phyloP scores from a whole-genome alignment of 2,113 vertebrate genomes.

The Prionailurus viverrinus region DNA sequence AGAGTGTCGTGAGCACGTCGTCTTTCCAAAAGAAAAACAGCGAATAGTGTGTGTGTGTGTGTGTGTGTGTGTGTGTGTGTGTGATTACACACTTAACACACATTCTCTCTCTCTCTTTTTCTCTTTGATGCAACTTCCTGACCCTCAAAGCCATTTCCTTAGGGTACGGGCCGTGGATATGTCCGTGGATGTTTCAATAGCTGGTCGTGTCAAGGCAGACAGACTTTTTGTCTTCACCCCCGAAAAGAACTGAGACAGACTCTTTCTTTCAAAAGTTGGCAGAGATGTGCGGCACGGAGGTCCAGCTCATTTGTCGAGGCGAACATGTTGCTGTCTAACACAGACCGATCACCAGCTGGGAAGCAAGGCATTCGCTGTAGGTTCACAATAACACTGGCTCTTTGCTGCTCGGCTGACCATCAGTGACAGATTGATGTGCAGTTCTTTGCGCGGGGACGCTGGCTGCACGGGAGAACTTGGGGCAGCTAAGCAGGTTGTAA shows the following conservation, averaged over 20 bases:
- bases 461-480: constrained; percentile 51
- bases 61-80: background rate
- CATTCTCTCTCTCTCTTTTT: background rate
- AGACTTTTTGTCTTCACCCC: constrained; percentile 68
- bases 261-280: constrained; percentile 84
- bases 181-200: constrained; percentile 66
- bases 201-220: constrained; percentile 61
- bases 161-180: constrained; percentile 54
- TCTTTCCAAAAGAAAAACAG: background rate
- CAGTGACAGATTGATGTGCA: constrained; percentile 62
- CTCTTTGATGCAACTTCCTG: constrained; percentile 50
- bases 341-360: constrained; percentile 82
- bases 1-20: background rate
- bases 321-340: constrained; percentile 55
- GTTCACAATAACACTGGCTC: constrained; percentile 81
- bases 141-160: constrained; percentile 20
- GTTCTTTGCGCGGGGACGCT: constrained; percentile 63
- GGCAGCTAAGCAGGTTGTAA: constrained; percentile 74
- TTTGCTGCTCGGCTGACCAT: constrained; percentile 27
- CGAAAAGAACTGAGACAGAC: constrained; percentile 77
- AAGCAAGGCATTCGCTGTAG: constrained; percentile 57
- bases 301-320: constrained; percentile 60
- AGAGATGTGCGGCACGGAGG: constrained; percentile 46
- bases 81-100: background rate
- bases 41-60: no score